Base-by-base conservation (phyloP, 2,113 vertebrate genomes). In the Microtus richardsoni region DNA sequence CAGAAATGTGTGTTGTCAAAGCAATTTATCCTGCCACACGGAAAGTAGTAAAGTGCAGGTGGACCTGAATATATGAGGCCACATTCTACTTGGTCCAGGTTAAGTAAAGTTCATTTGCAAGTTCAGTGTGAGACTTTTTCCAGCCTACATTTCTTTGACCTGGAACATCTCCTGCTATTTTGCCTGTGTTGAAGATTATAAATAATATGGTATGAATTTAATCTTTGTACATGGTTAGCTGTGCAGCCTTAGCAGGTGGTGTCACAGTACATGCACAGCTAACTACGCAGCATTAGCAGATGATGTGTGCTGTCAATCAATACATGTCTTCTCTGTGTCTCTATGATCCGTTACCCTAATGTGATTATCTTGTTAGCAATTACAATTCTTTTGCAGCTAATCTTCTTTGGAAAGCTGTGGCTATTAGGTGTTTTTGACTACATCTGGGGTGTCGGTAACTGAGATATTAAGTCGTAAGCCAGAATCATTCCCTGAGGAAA, bases 1-100 rank as follows among this genome's bases (percentile, higher is more conserved):
- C 77, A 96, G 84, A 97, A 98, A 93, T 85, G 28, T 62, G 26
- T 88, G 41, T 41, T 93, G 26, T 83, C 80, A 88, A 74, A 83
- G 36, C 91, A 95, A 95, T 95, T 96, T 94, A 95, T 91, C 80
- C 84, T 44, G 7, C 14, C 3, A 30, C 26, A 91, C 5, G 54
- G 30, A 93, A 22, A 92, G 26, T 19, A 39, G 86, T 78, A 44
- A 95, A 54, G 49, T 44, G 44, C 60, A 88, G 88, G 85, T 88
- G 75, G 41, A 33, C 39, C 36, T 88, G 91, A 88, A 90, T 94
- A 84, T 82, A 96, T 78, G 71, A 96, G 12, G 19, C 36, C 64
- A 58, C 64, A 0, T 39, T 92, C 77, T 88, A 74, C 47, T 41
- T 82, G 36, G 52, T 94, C 88, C 26, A 49, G 4, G 10, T 89